Evolutionary conservation across 2,888 invertebrate species (phyloP), one percentile per base, ranked within the genome.

Genomic region (Stenchaetothrips biformis): DNA sequence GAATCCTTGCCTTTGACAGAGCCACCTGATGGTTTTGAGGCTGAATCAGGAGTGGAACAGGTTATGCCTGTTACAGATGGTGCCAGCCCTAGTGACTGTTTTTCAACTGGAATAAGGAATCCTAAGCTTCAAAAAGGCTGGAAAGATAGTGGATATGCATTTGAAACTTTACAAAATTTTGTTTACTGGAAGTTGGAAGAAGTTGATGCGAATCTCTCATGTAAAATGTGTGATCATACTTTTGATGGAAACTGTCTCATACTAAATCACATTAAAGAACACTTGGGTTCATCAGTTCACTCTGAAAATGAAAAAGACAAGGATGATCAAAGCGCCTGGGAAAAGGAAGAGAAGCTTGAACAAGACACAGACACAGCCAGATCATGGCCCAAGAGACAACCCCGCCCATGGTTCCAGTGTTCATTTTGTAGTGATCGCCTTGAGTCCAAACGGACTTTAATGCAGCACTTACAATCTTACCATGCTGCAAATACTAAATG

Each of bases 401-500:
- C 8, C 8, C 25, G 21, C 25, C 67, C 13, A 3, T 25, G 67
- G 25, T 74, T 25, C 11, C 67, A 74, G 21, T 74, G 67, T 74
- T 74, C 67, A n/a, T 25, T 74, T 74, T 74, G 67, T 21, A 74
- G 25, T 74, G 67, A 74, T 25, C 67, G 11, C 25, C 25, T n/a
- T 7, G 6, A 21, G 21, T 6, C 67, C 4, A 74, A 25, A 8
- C 25, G 25, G 7, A 7, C 7, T 11, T 74, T n/a, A 74, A 74
- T 74, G n/a, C 21, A 74, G 67, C 21, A 37, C 37, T 37, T 37
- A 37, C 2, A 74, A 21, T 11, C 13, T 53, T 18, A 74, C 11
- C 67, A 74, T 74, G 67, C 21, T 25, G 67, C 67, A 9, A 74
- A 25, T 74, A 25, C 67, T 11, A 74, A 74, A 74, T 74, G 67